phyloP scores from a whole-genome alignment of 2,113 vertebrate genomes.

The Brachyistius frenatus region DNA sequence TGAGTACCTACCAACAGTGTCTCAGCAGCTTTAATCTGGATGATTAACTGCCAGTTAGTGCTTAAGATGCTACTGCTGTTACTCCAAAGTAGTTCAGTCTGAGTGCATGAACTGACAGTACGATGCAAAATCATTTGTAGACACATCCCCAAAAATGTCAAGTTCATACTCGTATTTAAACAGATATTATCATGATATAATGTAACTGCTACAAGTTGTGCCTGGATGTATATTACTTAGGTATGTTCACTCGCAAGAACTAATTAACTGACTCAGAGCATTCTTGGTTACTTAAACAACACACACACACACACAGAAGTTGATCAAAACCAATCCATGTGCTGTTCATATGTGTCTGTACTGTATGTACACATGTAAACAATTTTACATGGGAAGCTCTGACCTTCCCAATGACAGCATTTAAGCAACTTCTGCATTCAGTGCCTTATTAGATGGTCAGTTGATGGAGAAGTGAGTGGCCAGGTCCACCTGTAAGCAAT shows the following conservation, averaged over 20 bases:
- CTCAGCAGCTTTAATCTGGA: background rate
- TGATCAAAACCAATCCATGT: background rate
- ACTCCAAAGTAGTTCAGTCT: background rate
- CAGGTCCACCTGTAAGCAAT: background rate
- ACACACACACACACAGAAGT: conserved; percentile 5
- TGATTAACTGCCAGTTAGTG: too few species aligned
- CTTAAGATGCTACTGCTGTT: background rate
- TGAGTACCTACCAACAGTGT: background rate
- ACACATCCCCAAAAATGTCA: background rate
- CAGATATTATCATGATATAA: background rate
- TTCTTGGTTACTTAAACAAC: background rate
- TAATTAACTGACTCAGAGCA: background rate
- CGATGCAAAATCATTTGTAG: background rate
- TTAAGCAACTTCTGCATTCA: background rate
- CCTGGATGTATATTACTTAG: too few species aligned
- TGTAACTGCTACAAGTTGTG: too few species aligned
- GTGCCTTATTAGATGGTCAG: conserved; percentile 34
- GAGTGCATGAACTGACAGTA: background rate
- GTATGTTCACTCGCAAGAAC: background rate
- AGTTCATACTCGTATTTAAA: background rate
- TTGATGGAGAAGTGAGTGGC: conserved; percentile 30
- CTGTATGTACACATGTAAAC: background rate
- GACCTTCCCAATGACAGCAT: conserved; percentile 60
- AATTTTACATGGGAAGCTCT: conserved; percentile 40
- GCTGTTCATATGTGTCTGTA: background rate